These are phyloP conservation scores for Syngnathus scovelli DNA, from an alignment of 2,113 vertebrate genomes.

Conservation along the genomic window DNA sequence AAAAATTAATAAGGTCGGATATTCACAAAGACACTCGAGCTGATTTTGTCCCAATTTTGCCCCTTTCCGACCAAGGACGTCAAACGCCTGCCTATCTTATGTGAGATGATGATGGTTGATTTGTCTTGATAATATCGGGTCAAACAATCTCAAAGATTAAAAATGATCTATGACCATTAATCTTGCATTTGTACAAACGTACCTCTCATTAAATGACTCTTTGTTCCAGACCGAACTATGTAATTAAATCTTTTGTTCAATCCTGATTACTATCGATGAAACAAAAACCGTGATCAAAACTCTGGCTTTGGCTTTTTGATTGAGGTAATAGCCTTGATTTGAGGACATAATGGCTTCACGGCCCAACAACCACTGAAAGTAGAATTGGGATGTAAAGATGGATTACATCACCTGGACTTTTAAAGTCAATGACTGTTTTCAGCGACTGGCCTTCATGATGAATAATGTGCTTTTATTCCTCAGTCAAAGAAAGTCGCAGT, in stretches of 20 bases:
- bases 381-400: background rate
- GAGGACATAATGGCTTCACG: background rate
- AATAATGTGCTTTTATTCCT: constrained; percentile 1
- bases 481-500: background rate
- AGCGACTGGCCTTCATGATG: background rate
- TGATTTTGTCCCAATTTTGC: too few species aligned
- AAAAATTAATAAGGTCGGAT: too few species aligned
- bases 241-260: background rate
- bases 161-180: too few species aligned
- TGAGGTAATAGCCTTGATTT: background rate
- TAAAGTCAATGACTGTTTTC: background rate
- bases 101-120: too few species aligned
- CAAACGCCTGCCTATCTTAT: too few species aligned
- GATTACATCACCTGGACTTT: background rate
- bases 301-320: background rate
- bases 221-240: too few species aligned
- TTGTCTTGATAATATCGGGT: too few species aligned
- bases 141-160: too few species aligned
- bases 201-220: too few species aligned
- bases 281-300: background rate
- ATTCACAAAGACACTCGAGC: too few species aligned
- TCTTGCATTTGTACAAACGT: too few species aligned
- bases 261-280: background rate
- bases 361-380: background rate
- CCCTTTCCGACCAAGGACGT: too few species aligned